Conservation (phyloP, 2,888 invertebrate genomes). For the Liodrosophila aerea region DNA sequence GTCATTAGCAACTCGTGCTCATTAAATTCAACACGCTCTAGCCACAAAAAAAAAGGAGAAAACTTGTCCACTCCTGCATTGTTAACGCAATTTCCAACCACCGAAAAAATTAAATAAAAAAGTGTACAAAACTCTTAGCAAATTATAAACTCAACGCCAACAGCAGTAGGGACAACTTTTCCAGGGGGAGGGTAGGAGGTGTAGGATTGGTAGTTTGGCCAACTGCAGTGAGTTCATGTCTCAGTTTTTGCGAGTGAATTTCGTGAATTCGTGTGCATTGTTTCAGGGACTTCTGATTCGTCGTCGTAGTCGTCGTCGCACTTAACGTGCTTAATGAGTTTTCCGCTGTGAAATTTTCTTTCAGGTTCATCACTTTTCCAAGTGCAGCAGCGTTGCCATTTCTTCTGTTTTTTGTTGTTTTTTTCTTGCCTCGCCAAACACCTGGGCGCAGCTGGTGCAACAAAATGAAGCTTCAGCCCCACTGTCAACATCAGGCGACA, state of each 20-base stretch:
- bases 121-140: slow-evolving; percentile 33
- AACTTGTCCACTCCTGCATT: slow-evolving; percentile 52
- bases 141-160: slow-evolving; percentile 55
- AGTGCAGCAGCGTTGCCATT: slow-evolving; percentile 66
- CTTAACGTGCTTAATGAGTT: slow-evolving; percentile 75
- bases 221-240: too few species aligned
- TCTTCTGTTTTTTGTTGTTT: too few species aligned
- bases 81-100: slow-evolving; percentile 47
- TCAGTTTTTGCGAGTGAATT: slow-evolving; percentile 48
- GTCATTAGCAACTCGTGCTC: slow-evolving; percentile 54
- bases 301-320: slow-evolving; percentile 39
- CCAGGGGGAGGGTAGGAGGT: slow-evolving; percentile 4
- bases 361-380: slow-evolving; percentile 76
- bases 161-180: slow-evolving; percentile 42
- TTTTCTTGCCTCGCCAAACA: slow-evolving; percentile 23
- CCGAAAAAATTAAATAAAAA: slow-evolving; percentile 17
- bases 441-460: neutral
- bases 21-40: slow-evolving; percentile 59
- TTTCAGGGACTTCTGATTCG: slow-evolving; percentile 67
- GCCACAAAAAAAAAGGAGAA: slow-evolving; percentile 15
- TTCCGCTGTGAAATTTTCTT: slow-evolving; percentile 69
- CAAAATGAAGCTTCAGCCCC: slow-evolving; percentile 3
- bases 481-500: slow-evolving; percentile 62
- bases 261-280: slow-evolving; percentile 63
- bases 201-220: neutral